Base-by-base conservation (phyloP, 1,140 invertebrate species). In the Choristoneura fumiferana region DNA sequence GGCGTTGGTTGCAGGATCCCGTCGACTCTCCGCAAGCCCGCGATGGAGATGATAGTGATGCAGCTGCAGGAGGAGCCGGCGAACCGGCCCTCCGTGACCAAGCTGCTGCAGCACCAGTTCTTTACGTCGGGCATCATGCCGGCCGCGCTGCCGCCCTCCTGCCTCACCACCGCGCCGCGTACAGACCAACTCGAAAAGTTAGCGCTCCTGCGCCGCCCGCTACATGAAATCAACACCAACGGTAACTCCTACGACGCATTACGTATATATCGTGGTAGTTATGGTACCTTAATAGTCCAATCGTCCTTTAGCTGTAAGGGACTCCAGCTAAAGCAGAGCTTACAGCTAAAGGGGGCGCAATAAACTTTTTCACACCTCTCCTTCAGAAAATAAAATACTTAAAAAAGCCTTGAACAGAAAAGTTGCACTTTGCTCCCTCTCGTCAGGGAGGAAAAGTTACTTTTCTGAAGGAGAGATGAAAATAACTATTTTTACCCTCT, bases 131-230 rank as follows among this genome's bases (percentile, higher is more conserved):
- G 96, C 57, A 97, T 94, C 74, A 91, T 97, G 78, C 98, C 98
- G 0, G 86, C 91, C 18, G 92, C 94, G 57, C 90, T 99, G 59
- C 98, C 98, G 8, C 90, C 93, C 0, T 98, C 97, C 54, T 98
- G 97, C 82, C 90, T 99, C 54, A 97, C 96, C 4, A 98, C 96
- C 90, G 96, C 96, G 4, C 98, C 98, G 1, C 91, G 97, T 58
- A 94, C 96, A 33, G 95, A 96, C 72, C 92, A 93, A 58, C 84
- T 95, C 8, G 93, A 94, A 60, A 91, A 92, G 12, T 61, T 80
- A 0, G 33, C 79, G 0, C 73, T 91, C n/a, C 90, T 89, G 64
- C 90, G 91, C 52, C 91, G 94, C 67, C 95, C 95, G 8, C 86
- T 96, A 1, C 84, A 90, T 4, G 94, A 95, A 85, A 90, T 95